phyloP scores from a whole-genome alignment of 2,113 vertebrate genomes.

The Struthio camelus region DNA sequence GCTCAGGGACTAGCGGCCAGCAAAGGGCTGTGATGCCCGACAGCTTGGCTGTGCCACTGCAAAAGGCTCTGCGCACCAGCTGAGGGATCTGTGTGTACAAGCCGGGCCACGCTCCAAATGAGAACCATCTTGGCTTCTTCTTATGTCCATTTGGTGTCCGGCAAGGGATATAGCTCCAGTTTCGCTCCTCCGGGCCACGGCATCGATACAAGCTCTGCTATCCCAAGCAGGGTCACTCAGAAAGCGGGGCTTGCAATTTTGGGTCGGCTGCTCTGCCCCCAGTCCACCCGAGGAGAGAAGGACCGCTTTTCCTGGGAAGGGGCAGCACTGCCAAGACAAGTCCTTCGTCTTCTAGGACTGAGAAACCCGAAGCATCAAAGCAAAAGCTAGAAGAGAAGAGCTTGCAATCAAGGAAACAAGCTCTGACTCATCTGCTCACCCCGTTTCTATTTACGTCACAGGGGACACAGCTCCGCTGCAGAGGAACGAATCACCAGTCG shows the following conservation, averaged over 20 bases:
- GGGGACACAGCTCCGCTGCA: neutral
- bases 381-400: neutral
- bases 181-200: neutral
- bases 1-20: neutral
- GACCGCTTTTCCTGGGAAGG: neutral
- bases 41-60: fast-evolving
- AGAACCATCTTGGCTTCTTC: neutral
- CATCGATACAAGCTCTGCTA: neutral
- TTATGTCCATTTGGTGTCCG: neutral
- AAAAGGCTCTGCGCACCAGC: fast-evolving
- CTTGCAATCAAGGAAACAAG: neutral
- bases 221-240: fast-evolving
- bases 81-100: fast-evolving
- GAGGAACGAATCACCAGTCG: neutral
- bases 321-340: neutral
- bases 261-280: neutral
- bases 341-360: fast-evolving
- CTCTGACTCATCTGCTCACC: neutral
- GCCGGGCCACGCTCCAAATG: fast-evolving
- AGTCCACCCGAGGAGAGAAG: neutral
- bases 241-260: neutral
- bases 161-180: neutral
- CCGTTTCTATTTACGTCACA: neutral
- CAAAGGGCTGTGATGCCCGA: fast-evolving
- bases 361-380: neutral